These are phyloP conservation scores for Oreochromis aureus DNA, from an alignment of 2,113 vertebrate genomes.

Conservation along the genomic window DNA sequence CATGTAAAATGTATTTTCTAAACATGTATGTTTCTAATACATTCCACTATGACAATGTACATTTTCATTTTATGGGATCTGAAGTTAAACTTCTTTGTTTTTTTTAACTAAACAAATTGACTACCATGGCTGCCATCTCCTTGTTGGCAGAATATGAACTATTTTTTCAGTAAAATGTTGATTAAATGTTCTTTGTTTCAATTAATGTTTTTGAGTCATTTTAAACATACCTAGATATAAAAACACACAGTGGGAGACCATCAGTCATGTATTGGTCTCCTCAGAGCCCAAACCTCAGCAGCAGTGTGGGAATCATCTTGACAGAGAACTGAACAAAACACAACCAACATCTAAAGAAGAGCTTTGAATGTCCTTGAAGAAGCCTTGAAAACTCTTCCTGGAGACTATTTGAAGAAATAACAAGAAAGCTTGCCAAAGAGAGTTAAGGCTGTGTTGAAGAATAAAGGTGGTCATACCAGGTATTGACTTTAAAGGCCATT, in stretches of 20 bases:
- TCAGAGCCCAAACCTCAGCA: not conserved
- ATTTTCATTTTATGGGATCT: not conserved
- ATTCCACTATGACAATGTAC: not conserved
- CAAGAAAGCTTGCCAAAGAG: rapidly evolving
- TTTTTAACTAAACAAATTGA: not conserved
- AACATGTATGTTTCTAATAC: not conserved
- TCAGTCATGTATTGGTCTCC: not conserved
- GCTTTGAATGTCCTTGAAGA: not conserved
- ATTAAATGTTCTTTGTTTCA: not conserved
- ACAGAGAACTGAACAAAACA: rapidly evolving
- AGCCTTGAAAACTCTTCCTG: rapidly evolving
- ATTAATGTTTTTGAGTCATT: not conserved
- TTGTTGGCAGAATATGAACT: not conserved
- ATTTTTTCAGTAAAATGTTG: not conserved
- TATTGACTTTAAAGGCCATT: not conserved
- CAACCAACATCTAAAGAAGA: rapidly evolving
- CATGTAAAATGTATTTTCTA: not conserved
- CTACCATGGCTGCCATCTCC: rapidly evolving
- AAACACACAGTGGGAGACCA: not conserved
- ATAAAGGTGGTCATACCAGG: rapidly evolving
- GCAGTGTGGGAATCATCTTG: not conserved
- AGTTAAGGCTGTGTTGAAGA: not conserved
- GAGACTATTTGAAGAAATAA: not conserved
- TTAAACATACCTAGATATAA: not conserved
- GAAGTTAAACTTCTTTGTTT: not conserved